Conservation (phyloP, 2,797 vertebrate genomes). For the Lacerta bilineata region DNA sequence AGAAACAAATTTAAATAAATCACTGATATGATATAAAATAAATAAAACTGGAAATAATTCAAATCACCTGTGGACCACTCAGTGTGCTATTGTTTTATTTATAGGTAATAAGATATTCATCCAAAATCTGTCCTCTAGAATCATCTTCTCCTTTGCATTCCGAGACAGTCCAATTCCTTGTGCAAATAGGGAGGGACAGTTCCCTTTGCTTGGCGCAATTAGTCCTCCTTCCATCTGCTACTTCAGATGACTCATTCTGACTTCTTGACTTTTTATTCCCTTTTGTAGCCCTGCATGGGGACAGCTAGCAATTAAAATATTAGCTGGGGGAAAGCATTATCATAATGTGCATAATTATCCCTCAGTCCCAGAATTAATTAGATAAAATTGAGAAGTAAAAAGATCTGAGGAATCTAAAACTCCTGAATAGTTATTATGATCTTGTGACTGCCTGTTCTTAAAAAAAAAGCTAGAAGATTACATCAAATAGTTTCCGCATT, state of each 20-base stretch:
- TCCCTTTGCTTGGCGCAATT: constrained; percentile 44
- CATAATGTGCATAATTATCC: constrained; percentile 59
- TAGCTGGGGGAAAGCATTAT: constrained; percentile 53
- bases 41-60: background rate
- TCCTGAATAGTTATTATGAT: background rate
- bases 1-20: background rate
- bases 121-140: constrained; percentile 68
- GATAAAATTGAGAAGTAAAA: constrained; percentile 27
- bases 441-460: background rate
- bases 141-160: constrained; percentile 42
- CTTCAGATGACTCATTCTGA: background rate
- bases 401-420: background rate
- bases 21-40: background rate
- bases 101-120: constrained; percentile 65
- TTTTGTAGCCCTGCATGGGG: constrained; percentile 40
- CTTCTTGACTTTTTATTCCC: constrained; percentile 57
- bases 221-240: constrained; percentile 54
- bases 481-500: background rate
- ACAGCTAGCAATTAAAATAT: constrained; percentile 67
- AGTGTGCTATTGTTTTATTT: constrained; percentile 68
- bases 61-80: background rate
- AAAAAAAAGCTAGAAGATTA: background rate
- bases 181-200: constrained; percentile 38
- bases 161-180: constrained; percentile 20
- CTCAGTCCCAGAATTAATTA: constrained; percentile 57